Evolutionary conservation across 2,113 vertebrate genomes (phyloP).

Genomic region (Etheostoma spectabile): DNA sequence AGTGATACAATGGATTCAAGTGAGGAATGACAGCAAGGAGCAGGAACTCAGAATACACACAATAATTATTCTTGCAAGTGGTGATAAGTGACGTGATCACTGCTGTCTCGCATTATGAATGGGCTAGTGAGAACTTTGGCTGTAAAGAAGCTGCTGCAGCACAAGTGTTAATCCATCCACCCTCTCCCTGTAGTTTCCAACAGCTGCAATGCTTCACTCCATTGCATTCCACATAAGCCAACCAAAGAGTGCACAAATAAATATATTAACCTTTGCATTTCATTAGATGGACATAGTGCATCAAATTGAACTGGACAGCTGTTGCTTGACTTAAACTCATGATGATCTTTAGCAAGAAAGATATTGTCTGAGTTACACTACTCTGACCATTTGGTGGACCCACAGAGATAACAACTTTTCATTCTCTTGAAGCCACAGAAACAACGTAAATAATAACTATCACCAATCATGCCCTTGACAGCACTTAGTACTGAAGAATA

Average conservation of each 20-base stretch:
- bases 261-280: slow-evolving; percentile 26
- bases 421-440: not conserved
- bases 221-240: slow-evolving; percentile 18
- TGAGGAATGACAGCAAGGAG: not conserved
- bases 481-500: not conserved
- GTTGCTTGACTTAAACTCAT: not conserved
- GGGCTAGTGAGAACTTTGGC: not conserved
- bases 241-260: slow-evolving; percentile 11
- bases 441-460: not conserved
- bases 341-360: not conserved
- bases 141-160: slow-evolving; percentile 10
- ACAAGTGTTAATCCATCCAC: slow-evolving; percentile 22
- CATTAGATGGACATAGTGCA: slow-evolving; percentile 7
- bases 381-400: not conserved
- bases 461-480: too few species aligned
- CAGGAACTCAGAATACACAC: not conserved
- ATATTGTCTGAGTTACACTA: not conserved
- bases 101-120: not conserved
- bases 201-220: slow-evolving; percentile 43
- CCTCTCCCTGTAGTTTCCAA: slow-evolving; percentile 12
- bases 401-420: not conserved
- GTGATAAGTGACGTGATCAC: not conserved
- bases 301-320: not conserved
- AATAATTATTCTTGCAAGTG: not conserved
- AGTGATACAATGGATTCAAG: not conserved